Evolutionary conservation across 2,888 invertebrate genomes (phyloP), one percentile per base, ranked within the genome.

Genomic region (Copidosoma aretas): DNA sequence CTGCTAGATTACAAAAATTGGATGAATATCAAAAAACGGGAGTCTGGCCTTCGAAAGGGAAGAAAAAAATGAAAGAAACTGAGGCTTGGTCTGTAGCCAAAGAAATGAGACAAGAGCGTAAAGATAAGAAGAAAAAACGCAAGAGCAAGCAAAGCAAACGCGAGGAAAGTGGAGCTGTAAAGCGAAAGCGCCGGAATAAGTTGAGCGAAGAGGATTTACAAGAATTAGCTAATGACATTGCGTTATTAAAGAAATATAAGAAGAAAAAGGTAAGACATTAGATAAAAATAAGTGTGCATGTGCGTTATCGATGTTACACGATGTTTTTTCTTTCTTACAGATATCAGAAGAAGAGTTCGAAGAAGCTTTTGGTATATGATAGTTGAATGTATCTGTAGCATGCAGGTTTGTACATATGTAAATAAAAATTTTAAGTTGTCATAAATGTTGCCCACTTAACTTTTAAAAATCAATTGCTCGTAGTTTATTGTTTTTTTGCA

Each of bases 181-280:
- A 79, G 53, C 86, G 85, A 77, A 86, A 87, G 80, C 80, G 86
- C 73, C 85, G 88, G 79, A 78, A 86, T 74, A 85, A 87, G 75
- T 87, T 91, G 49, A 89, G 88, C 3, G 88, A 91, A 76, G 91
- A 92, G 73, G 94, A 95, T 77, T 79, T 93, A 32, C 88, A 89
- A 41, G 93, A 94, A 78, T 78, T 95, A 59, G 91, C 91, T 10
- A 90, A 89, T 64, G 96, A 97, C 80, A 89, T 94, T 60, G 89
- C 92, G 10, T 85, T 96, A 25, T 89, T 95, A 70, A 97, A 95
- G 81, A 94, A 93, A 77, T 85, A 94, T 0, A 96, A 95, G 81
- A 93, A 90, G 78, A 91, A 93, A 76, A 95, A 95, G 84, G 88
- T 88, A 76, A 65, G 22, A n/a, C 15, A 24, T 62, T 58, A 46